Conservation (phyloP, 2,113 vertebrate species). For the Mustela nigripes region DNA sequence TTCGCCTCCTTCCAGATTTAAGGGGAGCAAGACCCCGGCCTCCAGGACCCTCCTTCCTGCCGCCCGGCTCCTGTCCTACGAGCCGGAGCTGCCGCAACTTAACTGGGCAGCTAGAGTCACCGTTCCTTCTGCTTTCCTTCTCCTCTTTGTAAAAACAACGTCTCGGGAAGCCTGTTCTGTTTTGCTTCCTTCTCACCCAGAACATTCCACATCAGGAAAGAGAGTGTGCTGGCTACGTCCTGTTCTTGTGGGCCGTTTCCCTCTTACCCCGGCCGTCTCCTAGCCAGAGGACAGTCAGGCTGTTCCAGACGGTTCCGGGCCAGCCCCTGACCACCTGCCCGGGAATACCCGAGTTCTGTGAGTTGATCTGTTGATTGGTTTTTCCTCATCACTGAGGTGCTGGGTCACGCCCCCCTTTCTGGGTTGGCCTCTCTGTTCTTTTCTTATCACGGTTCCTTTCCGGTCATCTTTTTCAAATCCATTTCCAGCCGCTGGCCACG, state of each 20-base stretch:
- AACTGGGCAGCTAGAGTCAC: rapidly evolving
- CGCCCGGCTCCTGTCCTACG: too few species aligned
- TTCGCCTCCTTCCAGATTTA: not conserved
- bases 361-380: not conserved
- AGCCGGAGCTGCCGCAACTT: too few species aligned
- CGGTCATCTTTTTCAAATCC: constrained; percentile 61
- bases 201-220: not conserved
- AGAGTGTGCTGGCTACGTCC: not conserved
- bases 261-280: not conserved
- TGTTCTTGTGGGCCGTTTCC: rapidly evolving
- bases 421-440: not conserved
- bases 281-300: rapidly evolving
- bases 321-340: rapidly evolving
- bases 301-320: rapidly evolving
- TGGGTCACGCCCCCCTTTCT: rapidly evolving
- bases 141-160: not conserved
- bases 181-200: rapidly evolving
- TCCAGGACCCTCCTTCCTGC: rapidly evolving
- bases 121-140: not conserved
- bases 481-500: not conserved
- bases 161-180: rapidly evolving
- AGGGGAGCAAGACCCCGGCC: rapidly evolving
- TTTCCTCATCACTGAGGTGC: not conserved
- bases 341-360: rapidly evolving
- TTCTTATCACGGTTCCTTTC: constrained; percentile 18